Base-by-base conservation (phyloP, 2,797 vertebrate genomes). In the Gephyroberyx darwinii region DNA sequence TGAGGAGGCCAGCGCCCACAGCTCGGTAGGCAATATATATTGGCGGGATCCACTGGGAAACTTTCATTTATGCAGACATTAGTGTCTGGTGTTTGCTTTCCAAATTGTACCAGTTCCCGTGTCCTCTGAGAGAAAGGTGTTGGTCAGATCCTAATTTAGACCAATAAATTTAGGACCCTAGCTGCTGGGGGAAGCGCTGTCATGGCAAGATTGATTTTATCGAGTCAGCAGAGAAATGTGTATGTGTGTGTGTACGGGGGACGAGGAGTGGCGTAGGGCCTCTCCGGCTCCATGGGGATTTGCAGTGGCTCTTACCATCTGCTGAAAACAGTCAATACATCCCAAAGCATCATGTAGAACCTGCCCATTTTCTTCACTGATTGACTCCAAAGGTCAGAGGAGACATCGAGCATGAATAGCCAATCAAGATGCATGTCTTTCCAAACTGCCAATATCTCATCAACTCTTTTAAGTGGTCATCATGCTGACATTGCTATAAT, bases 141-240 rank as follows among this genome's bases (percentile, higher is more conserved):
- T 84, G 79, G 90, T 92, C 88, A 90, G 75, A 70, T 89, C 88
- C 84, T 90, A 84, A 92, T 92, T 92, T 93, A 92, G 88, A 87
- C 66, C 82, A 80, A 86, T 82, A 90, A 83, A 91, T 91, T 88
- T 86, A 85, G 81, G 76, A 71, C 77, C 75, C 71, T 70, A 48
- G 89, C 69, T 89, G 85, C 87, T 67, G 69, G 74, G 87, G 90
- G 90, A 90, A 74, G 67, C 67, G 78, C 86, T 92, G 92, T 92
- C 92, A 91, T 58, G 63, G 64, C 64, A 90, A 92, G 92, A 93
- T 92, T 91, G 92, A 93, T 93, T 90, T 90, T 87, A 91, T 79
- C 19, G 82, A 69, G 66, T 92, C 81, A 74, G 69, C 56, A 65
- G 81, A 76, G 75, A 80, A 87, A 78, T 87, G 86, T 85, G 83